Base-by-base conservation (phyloP, 2,797 vertebrate genomes). In the Sciurus carolinensis region DNA sequence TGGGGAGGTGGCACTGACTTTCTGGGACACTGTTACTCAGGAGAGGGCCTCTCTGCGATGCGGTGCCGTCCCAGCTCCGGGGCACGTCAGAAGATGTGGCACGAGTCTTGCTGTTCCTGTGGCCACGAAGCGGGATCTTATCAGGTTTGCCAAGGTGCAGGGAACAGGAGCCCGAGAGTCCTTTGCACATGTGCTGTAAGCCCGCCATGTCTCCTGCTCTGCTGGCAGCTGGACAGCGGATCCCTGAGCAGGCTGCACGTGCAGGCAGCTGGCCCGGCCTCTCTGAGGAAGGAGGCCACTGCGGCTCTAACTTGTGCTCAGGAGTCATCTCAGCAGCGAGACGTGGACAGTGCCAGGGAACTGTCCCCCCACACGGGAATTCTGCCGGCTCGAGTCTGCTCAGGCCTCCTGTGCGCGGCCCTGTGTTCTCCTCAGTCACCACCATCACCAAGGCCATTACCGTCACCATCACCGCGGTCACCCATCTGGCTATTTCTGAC, bases 381-480 rank as follows among this genome's bases (percentile, higher is more conserved):
- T 79, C 96, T 96, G 76, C 28, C 93, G 96, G 91, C 96, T 86
- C 95, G 75, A 83, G 90, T 42, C 95, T 87, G 59, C 87, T 94
- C 85, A 96, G 75, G 86, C 17, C 50, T 79, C 87, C 64, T 95
- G 91, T 88, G 52, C 93, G 14, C 59, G 77, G 89, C 84, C 36
- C 30, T 72, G 87, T 18, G 59, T 95, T 59, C 39, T 91, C 95
- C 96, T 84, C 28, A 22, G 0, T 71, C 59, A 18, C 39, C 82
- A 57, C 85, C 91, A 90, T 84, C 89, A 73, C 79, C 95, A 93
- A 7, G 39, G 50, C 8, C 17, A 9, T 84, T 52, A 50, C 0
- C 22, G 62, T 73, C 64, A 69, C 57, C 33, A 39, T 39, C 75
- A 69, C 87, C 96, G 87, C 90, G 91, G 96, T 87, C 88, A 95